Evolutionary conservation across 1,140 invertebrate genomes (phyloP).

Genomic region (Zaprionus kolodkinae): DNA sequence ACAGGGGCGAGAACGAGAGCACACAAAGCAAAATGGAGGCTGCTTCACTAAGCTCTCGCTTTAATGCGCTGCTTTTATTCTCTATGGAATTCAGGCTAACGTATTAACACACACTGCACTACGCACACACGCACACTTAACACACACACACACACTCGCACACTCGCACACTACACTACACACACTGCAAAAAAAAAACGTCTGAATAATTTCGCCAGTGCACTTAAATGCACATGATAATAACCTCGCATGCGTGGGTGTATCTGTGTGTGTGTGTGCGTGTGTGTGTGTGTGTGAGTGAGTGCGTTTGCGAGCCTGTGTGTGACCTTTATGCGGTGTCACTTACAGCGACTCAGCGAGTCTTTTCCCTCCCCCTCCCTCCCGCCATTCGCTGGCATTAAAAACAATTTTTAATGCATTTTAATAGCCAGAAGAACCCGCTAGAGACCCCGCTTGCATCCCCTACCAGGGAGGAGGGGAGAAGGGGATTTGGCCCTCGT

Average conservation of each 20-base stretch:
- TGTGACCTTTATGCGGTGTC: conserved; percentile 28
- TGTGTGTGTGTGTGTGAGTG: conserved; percentile 8
- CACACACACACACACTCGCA: conserved; percentile 10
- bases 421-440: conserved; percentile 53
- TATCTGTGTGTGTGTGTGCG: not conserved
- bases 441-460: not conserved
- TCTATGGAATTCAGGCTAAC: conserved; percentile 25
- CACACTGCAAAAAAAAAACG: not conserved
- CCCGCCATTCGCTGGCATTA: conserved; percentile 48
- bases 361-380: not conserved
- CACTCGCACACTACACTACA: not conserved
- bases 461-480: not conserved
- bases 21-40: not conserved
- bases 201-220: conserved; percentile 33
- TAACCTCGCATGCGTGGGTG: conserved; percentile 14
- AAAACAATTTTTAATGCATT: conserved; percentile 75
- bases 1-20: not conserved
- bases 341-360: conserved; percentile 13
- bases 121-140: not conserved
- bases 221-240: conserved; percentile 49
- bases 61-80: conserved; percentile 25
- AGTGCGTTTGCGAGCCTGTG: conserved; percentile 9
- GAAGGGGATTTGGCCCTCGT: conserved; percentile 5
- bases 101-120: conserved; percentile 30
- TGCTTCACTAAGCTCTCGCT: conserved; percentile 29